phyloP scores from a whole-genome alignment of 2,113 vertebrate species.

The Microcebus jonahi region DNA sequence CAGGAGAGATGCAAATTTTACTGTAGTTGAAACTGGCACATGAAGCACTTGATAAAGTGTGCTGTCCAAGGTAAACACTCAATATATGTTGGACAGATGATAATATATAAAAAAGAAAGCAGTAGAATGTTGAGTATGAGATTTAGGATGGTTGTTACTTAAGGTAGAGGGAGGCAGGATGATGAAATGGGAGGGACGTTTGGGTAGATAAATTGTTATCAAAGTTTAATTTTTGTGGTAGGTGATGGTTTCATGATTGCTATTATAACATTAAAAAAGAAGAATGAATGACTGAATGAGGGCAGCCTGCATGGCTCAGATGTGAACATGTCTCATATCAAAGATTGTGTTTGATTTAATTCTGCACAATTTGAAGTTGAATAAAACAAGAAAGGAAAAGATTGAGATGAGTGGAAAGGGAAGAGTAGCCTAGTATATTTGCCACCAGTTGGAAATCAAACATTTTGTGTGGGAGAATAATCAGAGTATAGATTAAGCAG shows the following conservation, averaged over 20 bases:
- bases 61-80: not conserved
- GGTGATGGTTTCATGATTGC: not conserved
- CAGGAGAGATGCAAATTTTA: not conserved
- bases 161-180: not conserved
- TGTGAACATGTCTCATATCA: not conserved
- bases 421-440: not conserved
- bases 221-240: not conserved
- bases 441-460: not conserved
- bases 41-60: not conserved
- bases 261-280: not conserved
- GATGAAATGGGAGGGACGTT: not conserved
- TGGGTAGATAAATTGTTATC: not conserved
- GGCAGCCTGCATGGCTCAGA: not conserved
- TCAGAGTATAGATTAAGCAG: not conserved
- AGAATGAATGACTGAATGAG: not conserved
- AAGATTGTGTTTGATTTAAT: not conserved
- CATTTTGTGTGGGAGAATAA: not conserved
- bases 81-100: not conserved
- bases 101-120: not conserved
- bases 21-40: not conserved
- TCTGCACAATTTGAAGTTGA: not conserved
- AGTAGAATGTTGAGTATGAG: not conserved
- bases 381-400: not conserved
- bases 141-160: not conserved
- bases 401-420: not conserved